Conservation (phyloP, 1,140 invertebrate species). For the Chelonus insularis region DNA sequence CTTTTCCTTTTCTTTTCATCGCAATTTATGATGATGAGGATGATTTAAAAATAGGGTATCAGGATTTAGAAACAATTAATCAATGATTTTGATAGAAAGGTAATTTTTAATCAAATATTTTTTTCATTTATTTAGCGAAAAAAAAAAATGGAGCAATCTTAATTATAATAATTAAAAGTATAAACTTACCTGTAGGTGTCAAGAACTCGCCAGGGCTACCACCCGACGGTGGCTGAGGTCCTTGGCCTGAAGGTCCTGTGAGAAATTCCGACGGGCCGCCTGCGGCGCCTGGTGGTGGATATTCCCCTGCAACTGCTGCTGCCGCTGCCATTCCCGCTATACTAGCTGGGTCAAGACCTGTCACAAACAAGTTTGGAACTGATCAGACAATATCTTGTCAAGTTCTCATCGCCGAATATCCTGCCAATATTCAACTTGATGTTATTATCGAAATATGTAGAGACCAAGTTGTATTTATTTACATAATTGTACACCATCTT, state of each 20-base stretch:
- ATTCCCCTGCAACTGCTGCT: slow-evolving; percentile 67
- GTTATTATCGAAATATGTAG: too few relatives aligned
- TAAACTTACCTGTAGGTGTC: slow-evolving; percentile 57
- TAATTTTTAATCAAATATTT: too few relatives aligned
- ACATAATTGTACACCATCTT: not conserved
- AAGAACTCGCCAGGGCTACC: slow-evolving; percentile 59
- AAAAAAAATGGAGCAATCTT: not conserved
- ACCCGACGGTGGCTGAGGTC: slow-evolving; percentile 61
- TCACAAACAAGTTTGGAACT: slow-evolving; percentile 60
- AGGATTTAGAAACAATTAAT: too few relatives aligned
- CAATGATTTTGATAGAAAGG: too few relatives aligned
- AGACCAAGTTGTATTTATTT: too few relatives aligned
- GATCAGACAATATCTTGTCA: slow-evolving; percentile 50
- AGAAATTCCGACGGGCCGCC: slow-evolving; percentile 64
- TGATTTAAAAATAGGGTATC: too few relatives aligned
- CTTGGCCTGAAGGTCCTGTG: slow-evolving; percentile 63
- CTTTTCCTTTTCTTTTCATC: too few relatives aligned
- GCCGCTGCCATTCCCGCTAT: slow-evolving; percentile 70
- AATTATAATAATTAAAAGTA: slow-evolving; percentile 1
- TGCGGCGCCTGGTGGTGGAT: slow-evolving; percentile 66
- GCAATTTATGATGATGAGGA: too few relatives aligned
- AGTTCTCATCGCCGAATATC: slow-evolving; percentile 48
- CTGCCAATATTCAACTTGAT: slow-evolving; percentile 29
- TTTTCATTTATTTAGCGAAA: too few relatives aligned
- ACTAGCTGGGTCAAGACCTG: slow-evolving; percentile 69